A percentile compares a stretch with the other conserved stretches of the same genome.
phyloP scores from a whole-genome alignment of 1,140 invertebrate species.

The Drosophila sulfurigaster region DNA sequence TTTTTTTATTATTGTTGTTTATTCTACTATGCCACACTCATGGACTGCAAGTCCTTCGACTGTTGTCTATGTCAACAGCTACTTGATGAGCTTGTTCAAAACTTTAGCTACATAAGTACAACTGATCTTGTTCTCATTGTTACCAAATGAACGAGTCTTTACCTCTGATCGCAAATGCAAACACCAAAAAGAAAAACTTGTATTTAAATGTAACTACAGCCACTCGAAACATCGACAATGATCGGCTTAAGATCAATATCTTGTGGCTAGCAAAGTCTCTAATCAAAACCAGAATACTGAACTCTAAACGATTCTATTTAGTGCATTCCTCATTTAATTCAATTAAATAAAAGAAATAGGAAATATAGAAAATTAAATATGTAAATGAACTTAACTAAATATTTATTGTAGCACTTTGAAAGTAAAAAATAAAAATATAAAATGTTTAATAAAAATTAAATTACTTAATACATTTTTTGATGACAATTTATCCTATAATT shows the following conservation, averaged over 20 bases:
- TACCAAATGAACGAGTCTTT: slow-evolving; percentile 34
- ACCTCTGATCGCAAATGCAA: slow-evolving; percentile 3
- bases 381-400: too few relatives aligned
- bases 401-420: too few relatives aligned
- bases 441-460: not conserved
- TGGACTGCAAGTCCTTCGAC: slow-evolving; percentile 64
- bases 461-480: not conserved
- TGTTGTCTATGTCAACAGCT: slow-evolving; percentile 61
- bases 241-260: slow-evolving; percentile 19
- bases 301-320: too few relatives aligned
- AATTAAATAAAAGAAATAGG: too few relatives aligned
- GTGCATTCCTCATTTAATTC: too few relatives aligned
- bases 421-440: too few relatives aligned
- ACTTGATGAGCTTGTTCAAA: slow-evolving; percentile 77
- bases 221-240: slow-evolving; percentile 33
- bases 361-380: too few relatives aligned
- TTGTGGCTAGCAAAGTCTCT: not conserved
- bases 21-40: slow-evolving; percentile 66
- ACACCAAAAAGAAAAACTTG: slow-evolving; percentile 21
- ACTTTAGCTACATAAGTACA: slow-evolving; percentile 31
- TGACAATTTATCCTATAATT: too few relatives aligned
- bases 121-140: slow-evolving; percentile 78
- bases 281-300: not conserved
- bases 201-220: not conserved
- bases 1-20: slow-evolving; percentile 80